Conservation (phyloP, 1,140 invertebrate species). For the Prorops nasuta region DNA sequence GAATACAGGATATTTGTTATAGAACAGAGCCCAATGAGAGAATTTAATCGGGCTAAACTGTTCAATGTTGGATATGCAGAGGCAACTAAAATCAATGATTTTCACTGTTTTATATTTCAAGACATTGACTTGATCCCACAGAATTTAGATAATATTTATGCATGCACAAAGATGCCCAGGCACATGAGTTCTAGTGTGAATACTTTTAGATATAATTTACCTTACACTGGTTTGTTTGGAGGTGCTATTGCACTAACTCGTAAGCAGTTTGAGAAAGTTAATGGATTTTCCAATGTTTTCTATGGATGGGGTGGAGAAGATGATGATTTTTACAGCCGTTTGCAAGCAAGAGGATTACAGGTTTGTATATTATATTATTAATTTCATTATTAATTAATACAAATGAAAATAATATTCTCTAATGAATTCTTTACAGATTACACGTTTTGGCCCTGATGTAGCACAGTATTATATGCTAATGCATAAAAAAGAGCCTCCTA, state of each 20-base stretch:
- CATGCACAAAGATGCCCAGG: constrained; percentile 80
- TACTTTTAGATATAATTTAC: constrained; percentile 80
- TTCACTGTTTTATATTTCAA: constrained; percentile 90
- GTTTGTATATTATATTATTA: constrained; percentile 23
- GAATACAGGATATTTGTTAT: constrained; percentile 87
- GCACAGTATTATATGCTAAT: constrained; percentile 77
- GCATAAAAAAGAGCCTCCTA: constrained; percentile 67
- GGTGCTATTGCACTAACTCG: constrained; percentile 73
- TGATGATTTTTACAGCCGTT: constrained; percentile 76
- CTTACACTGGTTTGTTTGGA: constrained; percentile 72
- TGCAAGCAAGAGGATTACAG: constrained; percentile 47
- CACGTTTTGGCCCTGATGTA: constrained; percentile 69
- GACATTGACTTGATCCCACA: constrained; percentile 93
- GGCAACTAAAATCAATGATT: constrained; percentile 67
- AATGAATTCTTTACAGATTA: constrained; percentile 58
- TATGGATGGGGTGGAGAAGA: constrained; percentile 89
- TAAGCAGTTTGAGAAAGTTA: constrained; percentile 73
- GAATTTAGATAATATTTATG: constrained; percentile 87
- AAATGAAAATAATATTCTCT: background rate
- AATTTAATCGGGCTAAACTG: constrained; percentile 91
- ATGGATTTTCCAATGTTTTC: constrained; percentile 91
- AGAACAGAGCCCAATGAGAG: constrained; percentile 75
- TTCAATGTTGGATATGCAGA: constrained; percentile 89
- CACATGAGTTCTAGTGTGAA: constrained; percentile 93
- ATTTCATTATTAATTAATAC: constrained; percentile 9